Percentiles rank a stretch among this genome's conserved stretches.
Conservation (phyloP, 2,113 vertebrate species). For the Accipiter virgatus region DNA sequence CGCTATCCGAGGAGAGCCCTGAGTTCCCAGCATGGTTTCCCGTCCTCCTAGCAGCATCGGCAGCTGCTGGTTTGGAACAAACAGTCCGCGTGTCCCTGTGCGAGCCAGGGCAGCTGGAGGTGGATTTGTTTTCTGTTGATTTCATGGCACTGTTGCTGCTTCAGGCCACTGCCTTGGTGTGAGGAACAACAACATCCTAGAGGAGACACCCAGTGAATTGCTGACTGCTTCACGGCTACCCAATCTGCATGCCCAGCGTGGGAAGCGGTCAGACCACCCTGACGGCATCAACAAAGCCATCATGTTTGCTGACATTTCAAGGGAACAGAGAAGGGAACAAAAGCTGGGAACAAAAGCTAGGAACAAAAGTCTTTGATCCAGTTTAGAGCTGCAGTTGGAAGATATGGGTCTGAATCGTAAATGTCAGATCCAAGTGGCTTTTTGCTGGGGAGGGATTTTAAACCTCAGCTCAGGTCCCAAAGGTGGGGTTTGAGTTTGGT, state of each 20-base stretch:
- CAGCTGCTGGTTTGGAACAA: constrained; percentile 27
- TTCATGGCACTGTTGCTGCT: constrained; percentile 40
- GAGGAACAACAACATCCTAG: constrained; percentile 40
- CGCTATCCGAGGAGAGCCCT: neutral
- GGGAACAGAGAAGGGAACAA: neutral
- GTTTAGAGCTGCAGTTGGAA: neutral
- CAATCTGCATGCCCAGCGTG: neutral
- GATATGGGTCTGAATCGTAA: neutral
- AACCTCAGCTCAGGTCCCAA: neutral
- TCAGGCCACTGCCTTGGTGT: constrained; percentile 18
- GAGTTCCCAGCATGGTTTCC: neutral
- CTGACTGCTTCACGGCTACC: neutral
- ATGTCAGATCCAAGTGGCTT: neutral
- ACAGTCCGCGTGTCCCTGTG: neutral
- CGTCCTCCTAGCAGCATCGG: neutral
- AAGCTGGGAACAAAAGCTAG: neutral
- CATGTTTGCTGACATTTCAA: constrained; percentile 60
- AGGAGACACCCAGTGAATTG: neutral
- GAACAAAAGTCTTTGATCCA: constrained; percentile 24
- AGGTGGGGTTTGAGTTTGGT: neutral
- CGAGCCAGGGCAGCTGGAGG: constrained; percentile 27
- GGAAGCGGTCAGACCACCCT: constrained; percentile 52
- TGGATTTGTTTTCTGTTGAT: constrained; percentile 54
- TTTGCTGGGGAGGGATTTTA: neutral
- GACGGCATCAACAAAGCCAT: constrained; percentile 14